Evolutionary conservation across 1,140 invertebrate species (phyloP), one percentile per base, ranked within the genome.

Genomic region (Hylaeus volcanicus): DNA sequence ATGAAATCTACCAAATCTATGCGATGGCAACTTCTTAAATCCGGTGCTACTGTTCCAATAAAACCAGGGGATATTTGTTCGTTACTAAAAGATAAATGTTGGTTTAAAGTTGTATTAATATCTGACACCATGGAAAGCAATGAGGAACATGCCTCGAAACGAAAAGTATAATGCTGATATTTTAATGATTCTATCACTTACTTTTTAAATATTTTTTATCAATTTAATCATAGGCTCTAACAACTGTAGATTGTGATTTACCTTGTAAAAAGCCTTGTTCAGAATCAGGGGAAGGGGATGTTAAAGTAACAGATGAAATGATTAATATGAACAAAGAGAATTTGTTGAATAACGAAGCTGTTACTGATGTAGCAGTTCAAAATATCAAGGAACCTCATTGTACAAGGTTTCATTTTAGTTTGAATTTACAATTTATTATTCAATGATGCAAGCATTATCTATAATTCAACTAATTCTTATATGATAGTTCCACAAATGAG

Each of bases 31-130:
- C 37, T 77, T 66, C 72, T 89, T 79, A 58, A 81, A 66, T 37
- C 79, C 6, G 87, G 86, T 69, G 64, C 1, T 58, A 79, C 74
- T 11, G 61, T 78, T 43, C 78, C 82, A 8, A 81, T 90, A 68
- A 85, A 87, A n/a, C 58, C 83, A 14, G 83, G 80, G 53, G 88
- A 90, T 51, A 72, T 86, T 58, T 90, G 84, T 66, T 86, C 86
- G 11, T 12, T 89, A 9, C 14, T 86, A 51, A 83, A 81, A 15
- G 63, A 83, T 15, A 90, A 86, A 82, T 88, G 85, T 87, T 90
- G 86, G 83, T 87, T 90, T 68, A 89, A 86, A 82, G 51, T 90
- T 60, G 56, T 88, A 69, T 74, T 63, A n/a, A 48, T 82, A n/a
- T 48, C 85, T 58, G 66, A 81, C 1, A 83, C 5, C 1, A 79